A percentile compares a stretch with the other conserved stretches of the same genome.
Evolutionary conservation across 2,113 vertebrate species (phyloP).

Genomic region (Chloropsis hardwickii): DNA sequence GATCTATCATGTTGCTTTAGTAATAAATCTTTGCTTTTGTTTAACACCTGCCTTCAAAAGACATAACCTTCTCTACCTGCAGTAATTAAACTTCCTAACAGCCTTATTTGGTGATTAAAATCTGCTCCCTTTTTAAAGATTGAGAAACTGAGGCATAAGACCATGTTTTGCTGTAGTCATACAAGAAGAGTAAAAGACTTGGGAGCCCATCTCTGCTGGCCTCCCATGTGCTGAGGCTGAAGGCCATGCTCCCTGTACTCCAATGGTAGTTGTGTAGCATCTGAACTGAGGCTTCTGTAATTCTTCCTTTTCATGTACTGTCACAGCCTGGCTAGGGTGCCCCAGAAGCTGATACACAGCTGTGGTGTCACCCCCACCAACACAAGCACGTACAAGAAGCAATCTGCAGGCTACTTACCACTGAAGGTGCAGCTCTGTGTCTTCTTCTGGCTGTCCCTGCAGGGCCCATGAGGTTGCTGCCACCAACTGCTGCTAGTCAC

Average conservation of each 20-base stretch:
- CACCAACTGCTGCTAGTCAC: not conserved
- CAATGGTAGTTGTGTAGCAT: rapidly evolving
- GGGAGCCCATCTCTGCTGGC: not conserved
- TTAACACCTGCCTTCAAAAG: not conserved
- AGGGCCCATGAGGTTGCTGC: not conserved
- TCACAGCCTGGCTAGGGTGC: rapidly evolving
- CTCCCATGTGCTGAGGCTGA: rapidly evolving
- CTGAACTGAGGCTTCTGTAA: not conserved
- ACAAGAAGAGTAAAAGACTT: not conserved
- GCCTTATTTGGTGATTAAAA: not conserved
- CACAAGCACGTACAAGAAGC: not conserved
- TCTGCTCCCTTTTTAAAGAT: not conserved
- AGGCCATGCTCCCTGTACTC: not conserved
- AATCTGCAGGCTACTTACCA: not conserved
- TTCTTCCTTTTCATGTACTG: not conserved
- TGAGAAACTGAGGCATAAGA: not conserved
- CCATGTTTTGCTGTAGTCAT: not conserved
- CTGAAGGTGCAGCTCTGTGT: not conserved
- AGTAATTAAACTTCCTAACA: not conserved
- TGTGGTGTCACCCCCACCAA: not conserved
- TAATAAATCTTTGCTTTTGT: slow-evolving; percentile 26
- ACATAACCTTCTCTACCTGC: not conserved
- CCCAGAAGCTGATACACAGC: not conserved
- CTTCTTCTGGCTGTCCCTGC: not conserved
- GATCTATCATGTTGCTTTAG: not conserved